A percentile compares a stretch with the other conserved stretches of the same genome.
phyloP scores from a whole-genome alignment of 1,140 invertebrate genomes.

The Sycobia sp. region DNA sequence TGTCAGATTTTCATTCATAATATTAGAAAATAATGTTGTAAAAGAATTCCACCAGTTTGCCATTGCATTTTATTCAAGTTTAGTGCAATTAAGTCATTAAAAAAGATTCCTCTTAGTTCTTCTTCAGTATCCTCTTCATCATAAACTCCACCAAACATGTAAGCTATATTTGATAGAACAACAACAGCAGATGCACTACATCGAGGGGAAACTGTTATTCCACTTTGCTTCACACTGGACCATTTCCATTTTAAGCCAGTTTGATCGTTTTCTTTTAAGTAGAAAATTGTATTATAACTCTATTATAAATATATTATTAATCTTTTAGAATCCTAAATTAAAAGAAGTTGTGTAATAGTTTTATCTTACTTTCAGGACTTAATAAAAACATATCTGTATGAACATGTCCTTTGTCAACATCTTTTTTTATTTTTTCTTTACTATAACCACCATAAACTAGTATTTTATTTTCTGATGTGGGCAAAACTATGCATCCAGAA shows the following conservation, averaged over 20 bases:
- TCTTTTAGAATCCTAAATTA: not conserved
- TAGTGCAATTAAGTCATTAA: slow-evolving; percentile 79
- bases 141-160: slow-evolving; percentile 80
- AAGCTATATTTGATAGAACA: slow-evolving; percentile 66
- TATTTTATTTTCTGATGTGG: slow-evolving; percentile 61
- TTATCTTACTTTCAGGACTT: slow-evolving; percentile 69
- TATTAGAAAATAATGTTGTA: not conserved
- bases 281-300: not conserved
- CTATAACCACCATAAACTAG: slow-evolving; percentile 89
- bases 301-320: not conserved
- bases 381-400: slow-evolving; percentile 85
- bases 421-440: slow-evolving; percentile 77
- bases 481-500: slow-evolving; percentile 71
- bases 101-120: slow-evolving; percentile 78
- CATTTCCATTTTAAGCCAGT: slow-evolving; percentile 78
- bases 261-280: slow-evolving; percentile 65
- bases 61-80: slow-evolving; percentile 79
- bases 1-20: not conserved
- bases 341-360: not conserved
- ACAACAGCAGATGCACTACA: slow-evolving; percentile 69
- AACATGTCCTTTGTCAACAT: slow-evolving; percentile 79
- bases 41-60: slow-evolving; percentile 52
- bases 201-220: slow-evolving; percentile 68
- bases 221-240: slow-evolving; percentile 72
- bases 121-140: slow-evolving; percentile 85